Conservation (phyloP, 2,888 invertebrate genomes). For the Exocentrus adspersus region DNA sequence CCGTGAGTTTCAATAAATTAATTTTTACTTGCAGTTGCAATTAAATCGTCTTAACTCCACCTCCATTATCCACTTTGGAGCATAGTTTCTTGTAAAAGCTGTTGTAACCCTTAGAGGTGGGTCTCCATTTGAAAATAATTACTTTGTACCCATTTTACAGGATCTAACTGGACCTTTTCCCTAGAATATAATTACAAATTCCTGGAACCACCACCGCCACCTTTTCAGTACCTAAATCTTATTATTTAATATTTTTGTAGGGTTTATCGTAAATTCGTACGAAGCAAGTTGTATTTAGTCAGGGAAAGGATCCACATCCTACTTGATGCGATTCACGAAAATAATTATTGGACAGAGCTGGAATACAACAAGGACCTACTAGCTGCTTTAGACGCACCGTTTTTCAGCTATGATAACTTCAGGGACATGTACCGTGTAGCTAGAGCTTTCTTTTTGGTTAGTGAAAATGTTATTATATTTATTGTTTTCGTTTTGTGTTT, state of each 20-base stretch:
- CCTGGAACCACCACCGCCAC: no score
- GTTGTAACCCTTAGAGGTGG: no score
- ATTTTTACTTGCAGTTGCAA: no score
- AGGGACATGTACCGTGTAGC: neutral
- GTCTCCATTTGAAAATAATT: no score
- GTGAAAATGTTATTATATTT: constrained; percentile 6
- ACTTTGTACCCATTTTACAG: no score
- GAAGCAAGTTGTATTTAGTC: neutral
- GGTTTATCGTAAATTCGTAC: constrained; percentile 1
- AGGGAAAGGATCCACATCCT: constrained; percentile 5
- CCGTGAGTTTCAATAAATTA: neutral
- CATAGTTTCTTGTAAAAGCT: no score
- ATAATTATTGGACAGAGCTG: neutral
- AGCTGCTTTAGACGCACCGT: constrained; percentile 1
- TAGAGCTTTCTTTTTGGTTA: neutral
- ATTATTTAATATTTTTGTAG: constrained; percentile 18
- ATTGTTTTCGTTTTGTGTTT: neutral
- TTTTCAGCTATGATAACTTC: constrained; percentile 10
- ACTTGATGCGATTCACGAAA: constrained; percentile 2
- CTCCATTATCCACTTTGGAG: no score
- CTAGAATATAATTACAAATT: no score
- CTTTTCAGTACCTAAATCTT: no score
- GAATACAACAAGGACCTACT: constrained; percentile 9
- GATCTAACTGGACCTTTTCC: no score
- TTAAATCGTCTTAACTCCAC: no score